Evolutionary conservation across 2,888 invertebrate genomes (phyloP).

Genomic region (Ophonus ardosiacus): DNA sequence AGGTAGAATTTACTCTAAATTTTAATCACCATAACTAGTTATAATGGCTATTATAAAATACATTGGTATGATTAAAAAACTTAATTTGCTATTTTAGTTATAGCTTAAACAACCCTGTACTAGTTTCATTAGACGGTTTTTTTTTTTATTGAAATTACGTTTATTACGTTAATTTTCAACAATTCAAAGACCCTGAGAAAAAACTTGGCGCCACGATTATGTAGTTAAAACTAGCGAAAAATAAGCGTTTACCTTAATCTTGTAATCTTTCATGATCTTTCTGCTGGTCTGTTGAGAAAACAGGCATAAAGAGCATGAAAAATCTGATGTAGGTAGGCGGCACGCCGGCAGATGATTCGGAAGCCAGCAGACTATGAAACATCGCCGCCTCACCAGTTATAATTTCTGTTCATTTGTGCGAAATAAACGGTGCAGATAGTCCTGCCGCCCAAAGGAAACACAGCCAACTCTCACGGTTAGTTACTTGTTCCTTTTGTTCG

Average conservation of each 20-base stretch:
- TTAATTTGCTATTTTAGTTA: too few species aligned
- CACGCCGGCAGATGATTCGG: not conserved
- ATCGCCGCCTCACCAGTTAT: conserved; percentile 66
- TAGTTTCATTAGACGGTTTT: too few species aligned
- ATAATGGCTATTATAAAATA: too few species aligned
- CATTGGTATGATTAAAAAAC: too few species aligned
- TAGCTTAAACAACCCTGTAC: too few species aligned
- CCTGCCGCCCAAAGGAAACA: conserved; percentile 70
- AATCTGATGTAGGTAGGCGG: conserved; percentile 5
- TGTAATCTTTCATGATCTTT: conserved; percentile 69
- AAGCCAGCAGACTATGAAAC: conserved; percentile 60
- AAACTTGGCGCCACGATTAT: conserved; percentile 70
- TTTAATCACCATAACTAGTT: too few species aligned
- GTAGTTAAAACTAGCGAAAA: conserved; percentile 71
- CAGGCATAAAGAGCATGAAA: not conserved
- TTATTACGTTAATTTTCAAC: too few species aligned
- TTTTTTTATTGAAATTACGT: too few species aligned
- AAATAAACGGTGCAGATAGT: conserved; percentile 72
- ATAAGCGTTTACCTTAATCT: conserved; percentile 71
- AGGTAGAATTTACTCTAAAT: too few species aligned
- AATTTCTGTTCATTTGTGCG: conserved; percentile 71
- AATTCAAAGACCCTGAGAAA: not conserved
- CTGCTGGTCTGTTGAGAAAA: conserved; percentile 19
- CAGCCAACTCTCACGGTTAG: conserved; percentile 69
- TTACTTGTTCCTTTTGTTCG: conserved; percentile 69